A percentile compares a stretch with the other conserved stretches of the same genome.
These are phyloP conservation scores for Ctenochaetus hawaiiensis DNA, from an alignment of 2,797 vertebrate genomes.

Conservation along the genomic window DNA sequence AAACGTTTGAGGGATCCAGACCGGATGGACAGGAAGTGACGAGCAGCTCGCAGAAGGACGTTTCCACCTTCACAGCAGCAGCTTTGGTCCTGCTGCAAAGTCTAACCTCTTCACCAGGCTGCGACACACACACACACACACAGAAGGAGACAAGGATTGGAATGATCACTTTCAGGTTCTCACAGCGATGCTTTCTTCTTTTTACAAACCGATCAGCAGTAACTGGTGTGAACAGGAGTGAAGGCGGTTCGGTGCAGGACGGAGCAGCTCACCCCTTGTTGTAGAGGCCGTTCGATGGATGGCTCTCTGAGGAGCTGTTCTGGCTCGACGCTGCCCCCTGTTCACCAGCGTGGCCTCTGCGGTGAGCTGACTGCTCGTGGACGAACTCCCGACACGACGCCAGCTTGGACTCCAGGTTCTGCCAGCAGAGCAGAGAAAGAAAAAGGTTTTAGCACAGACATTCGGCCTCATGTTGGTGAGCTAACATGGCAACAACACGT, in stretches of 20 bases:
- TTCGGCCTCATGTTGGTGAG: neutral
- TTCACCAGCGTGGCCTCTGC: slow-evolving; percentile 24
- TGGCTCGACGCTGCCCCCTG: slow-evolving; percentile 29
- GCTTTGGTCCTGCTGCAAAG: slow-evolving; percentile 80
- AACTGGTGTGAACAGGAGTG: too few species aligned
- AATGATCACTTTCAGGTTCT: too few species aligned
- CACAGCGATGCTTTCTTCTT: too few species aligned
- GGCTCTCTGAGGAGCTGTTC: slow-evolving; percentile 52
- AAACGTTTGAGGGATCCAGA: neutral
- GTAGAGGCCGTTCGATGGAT: slow-evolving; percentile 81
- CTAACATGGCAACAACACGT: neutral
- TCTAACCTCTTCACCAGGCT: slow-evolving; percentile 77
- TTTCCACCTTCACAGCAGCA: slow-evolving; percentile 86
- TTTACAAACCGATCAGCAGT: too few species aligned
- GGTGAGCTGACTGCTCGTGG: slow-evolving; percentile 75
- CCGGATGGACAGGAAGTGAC: neutral
- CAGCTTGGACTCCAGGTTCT: slow-evolving; percentile 97
- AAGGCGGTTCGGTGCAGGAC: too few species aligned
- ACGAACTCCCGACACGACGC: slow-evolving; percentile 93
- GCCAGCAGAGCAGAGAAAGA: neutral
- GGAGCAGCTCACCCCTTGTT: slow-evolving; percentile 82
- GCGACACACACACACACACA: too few species aligned
- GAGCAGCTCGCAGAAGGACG: neutral
- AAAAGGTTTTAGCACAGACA: neutral
- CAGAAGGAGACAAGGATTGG: too few species aligned